phyloP scores from a whole-genome alignment of 2,113 vertebrate species.

The Mesocricetus auratus region DNA sequence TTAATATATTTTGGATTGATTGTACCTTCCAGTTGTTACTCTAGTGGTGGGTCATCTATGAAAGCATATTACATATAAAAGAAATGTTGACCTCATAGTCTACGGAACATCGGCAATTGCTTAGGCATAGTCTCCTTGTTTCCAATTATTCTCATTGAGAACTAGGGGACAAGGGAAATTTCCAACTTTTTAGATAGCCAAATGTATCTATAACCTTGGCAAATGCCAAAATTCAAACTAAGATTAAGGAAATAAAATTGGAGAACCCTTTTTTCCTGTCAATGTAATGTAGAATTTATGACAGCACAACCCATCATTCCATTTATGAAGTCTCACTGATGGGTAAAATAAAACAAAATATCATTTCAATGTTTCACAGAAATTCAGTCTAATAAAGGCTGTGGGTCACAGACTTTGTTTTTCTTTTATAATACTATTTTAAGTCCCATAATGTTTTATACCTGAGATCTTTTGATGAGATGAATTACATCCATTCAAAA shows the following conservation, averaged over 20 bases:
- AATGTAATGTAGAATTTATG: neutral
- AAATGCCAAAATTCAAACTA: slow-evolving; percentile 39
- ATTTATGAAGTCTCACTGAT: neutral
- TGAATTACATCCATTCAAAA: neutral
- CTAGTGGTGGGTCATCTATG: neutral
- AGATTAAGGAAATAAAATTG: neutral
- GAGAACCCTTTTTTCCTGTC: neutral
- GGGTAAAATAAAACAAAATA: slow-evolving; percentile 5
- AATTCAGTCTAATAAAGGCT: neutral
- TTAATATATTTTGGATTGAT: neutral
- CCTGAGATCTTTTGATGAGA: neutral
- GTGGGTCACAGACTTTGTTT: neutral
- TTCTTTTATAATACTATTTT: neutral
- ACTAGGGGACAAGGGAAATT: neutral
- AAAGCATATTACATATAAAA: neutral
- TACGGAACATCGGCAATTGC: neutral
- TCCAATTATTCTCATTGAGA: slow-evolving; percentile 26
- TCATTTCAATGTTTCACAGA: neutral
- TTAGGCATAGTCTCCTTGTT: neutral
- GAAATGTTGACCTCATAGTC: neutral
- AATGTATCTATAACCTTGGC: neutral
- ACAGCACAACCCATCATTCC: neutral
- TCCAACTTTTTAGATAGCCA: neutral
- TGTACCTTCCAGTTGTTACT: neutral
- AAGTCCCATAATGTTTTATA: neutral